Conservation (phyloP, 2,797 vertebrate species). For the Poeciliopsis turneri region DNA sequence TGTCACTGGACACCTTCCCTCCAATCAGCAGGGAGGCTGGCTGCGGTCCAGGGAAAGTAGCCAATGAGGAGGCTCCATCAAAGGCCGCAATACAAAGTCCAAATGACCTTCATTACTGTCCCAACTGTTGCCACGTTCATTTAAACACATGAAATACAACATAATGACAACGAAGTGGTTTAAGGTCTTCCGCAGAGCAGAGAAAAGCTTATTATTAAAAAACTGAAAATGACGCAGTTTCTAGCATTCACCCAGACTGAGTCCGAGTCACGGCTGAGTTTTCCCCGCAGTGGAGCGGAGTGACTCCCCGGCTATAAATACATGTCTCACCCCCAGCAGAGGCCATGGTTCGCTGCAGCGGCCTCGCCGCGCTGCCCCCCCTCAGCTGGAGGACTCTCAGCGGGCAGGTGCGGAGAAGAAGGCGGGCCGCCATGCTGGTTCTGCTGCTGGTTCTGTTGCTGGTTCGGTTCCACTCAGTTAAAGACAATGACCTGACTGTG, state of each 20-base stretch:
- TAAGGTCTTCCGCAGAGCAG: rapidly evolving
- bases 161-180: neutral
- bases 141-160: neutral
- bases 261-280: neutral
- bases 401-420: slow-evolving; percentile 65
- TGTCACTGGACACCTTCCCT: slow-evolving; percentile 7
- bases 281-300: neutral
- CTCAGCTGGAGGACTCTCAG: slow-evolving; percentile 36
- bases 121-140: neutral
- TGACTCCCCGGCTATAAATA: neutral
- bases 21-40: slow-evolving; percentile 49
- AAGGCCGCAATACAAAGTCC: slow-evolving; percentile 50
- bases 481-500: slow-evolving; percentile 16
- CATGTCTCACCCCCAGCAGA: slow-evolving; percentile 59
- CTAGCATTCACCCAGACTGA: too few species aligned
- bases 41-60: slow-evolving; percentile 45
- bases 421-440: slow-evolving; percentile 69
- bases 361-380: slow-evolving; percentile 12
- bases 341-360: slow-evolving; percentile 51
- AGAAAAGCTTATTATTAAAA: neutral
- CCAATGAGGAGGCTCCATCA: slow-evolving; percentile 65
- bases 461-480: slow-evolving; percentile 2
- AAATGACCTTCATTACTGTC: slow-evolving; percentile 75
- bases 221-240: neutral
- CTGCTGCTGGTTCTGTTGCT: neutral